Evolutionary conservation across 2,888 invertebrate species (phyloP), one percentile per base, ranked within the genome.

Genomic region (Morpho deidamia): DNA sequence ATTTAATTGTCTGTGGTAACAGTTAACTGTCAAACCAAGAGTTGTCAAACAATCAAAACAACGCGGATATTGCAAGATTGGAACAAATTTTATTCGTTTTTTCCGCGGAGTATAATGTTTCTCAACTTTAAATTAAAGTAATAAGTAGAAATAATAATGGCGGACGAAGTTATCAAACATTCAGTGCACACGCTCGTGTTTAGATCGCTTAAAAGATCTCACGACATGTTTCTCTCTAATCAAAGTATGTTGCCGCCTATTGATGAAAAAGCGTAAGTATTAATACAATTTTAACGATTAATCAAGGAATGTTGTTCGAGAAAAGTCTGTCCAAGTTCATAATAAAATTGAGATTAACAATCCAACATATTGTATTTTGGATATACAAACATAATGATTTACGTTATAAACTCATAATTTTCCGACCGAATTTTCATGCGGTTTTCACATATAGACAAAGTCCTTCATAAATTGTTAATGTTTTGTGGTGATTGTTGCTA

Each of bases 131-230:
- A 23, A 23, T 23, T n/a, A n/a, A 23, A 23, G 14, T 37, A 1
- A 12, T 14, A 33, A 14, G 32, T n/a, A 39, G 9, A 38, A 34
- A 12, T 59, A 46, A 64, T 45, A 74, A 92, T 92, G 90, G 87
- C 91, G 67, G 94, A 95, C 85, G 96, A 97, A 69, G 98, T 99
- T 8, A 98, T 98, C 75, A 94, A 97, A 69, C 99, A 98, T 85
- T 98, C 99, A 7, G 98, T 99, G 1, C 99, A 99, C 78, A 99
- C 98, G 0, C 87, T 99, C 60, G 98, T 99, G 61, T 99, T 99
- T 79, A 93, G 99, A 64, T 99, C 99, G 7, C 82, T 99, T 62
- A 99, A 99, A 82, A 91, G 99, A 72, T 97, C 98, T 1, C 99
- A 99, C 78, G 99, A 99, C 82, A 96, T 99, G 95, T 99, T 99